Conservation (phyloP, 1,140 invertebrate species). For the Dufourea novaeangliae region DNA sequence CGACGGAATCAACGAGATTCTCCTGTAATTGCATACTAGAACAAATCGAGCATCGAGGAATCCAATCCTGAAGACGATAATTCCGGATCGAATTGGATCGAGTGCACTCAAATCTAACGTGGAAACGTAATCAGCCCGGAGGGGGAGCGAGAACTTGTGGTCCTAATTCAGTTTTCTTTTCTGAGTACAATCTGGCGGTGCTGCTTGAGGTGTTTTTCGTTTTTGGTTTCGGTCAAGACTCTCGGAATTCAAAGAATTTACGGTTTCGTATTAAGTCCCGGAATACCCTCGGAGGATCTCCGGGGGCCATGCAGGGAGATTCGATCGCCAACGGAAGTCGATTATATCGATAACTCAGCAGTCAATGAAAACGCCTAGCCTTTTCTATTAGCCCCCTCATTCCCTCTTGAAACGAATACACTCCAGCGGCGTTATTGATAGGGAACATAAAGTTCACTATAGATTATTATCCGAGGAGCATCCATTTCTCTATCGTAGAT, state of each 20-base stretch:
- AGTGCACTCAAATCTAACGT: not conserved
- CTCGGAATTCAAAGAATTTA: not conserved
- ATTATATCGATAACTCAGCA: conserved; percentile 10
- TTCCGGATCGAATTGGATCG: not conserved
- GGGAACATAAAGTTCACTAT: conserved; percentile 58
- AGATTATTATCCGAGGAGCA: conserved; percentile 62
- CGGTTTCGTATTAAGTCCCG: no score
- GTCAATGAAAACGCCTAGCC: conserved; percentile 23
- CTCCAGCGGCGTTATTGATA: conserved; percentile 53
- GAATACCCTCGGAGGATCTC: not conserved
- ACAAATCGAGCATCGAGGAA: conserved; percentile 1
- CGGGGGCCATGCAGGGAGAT: not conserved
- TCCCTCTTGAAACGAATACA: conserved; percentile 34
- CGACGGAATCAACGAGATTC: not conserved
- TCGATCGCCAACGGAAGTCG: not conserved
- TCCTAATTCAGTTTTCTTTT: conserved; percentile 10
- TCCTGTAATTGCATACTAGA: not conserved
- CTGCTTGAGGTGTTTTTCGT: not conserved
- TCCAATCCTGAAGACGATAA: conserved; percentile 13
- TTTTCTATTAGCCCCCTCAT: conserved; percentile 28
- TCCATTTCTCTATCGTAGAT: conserved; percentile 60
- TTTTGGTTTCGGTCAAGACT: not conserved
- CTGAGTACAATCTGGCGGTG: not conserved
- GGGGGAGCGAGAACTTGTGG: not conserved
- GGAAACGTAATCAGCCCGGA: conserved; percentile 13